phyloP scores from a whole-genome alignment of 1,140 invertebrate genomes.

The Bombus affinis region DNA sequence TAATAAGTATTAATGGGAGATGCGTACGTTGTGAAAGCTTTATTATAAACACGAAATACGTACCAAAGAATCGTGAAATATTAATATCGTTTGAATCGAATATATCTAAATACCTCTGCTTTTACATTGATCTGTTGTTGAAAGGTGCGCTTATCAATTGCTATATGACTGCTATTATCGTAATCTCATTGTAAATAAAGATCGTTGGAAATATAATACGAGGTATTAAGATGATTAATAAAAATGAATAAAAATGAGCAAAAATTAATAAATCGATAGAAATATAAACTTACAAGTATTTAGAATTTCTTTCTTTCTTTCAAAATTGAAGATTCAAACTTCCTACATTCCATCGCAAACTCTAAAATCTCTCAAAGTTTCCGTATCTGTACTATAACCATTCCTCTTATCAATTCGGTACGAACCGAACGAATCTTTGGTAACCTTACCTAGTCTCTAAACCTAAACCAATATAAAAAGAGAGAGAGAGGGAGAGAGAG shows the following conservation, averaged over 20 bases:
- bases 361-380: no score
- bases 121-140: background rate
- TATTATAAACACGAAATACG: background rate
- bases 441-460: background rate
- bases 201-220: background rate
- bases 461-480: background rate
- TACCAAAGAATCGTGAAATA: background rate
- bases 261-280: no score
- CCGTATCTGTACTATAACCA: no score
- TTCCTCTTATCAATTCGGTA: background rate
- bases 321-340: no score
- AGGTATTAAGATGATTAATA: background rate
- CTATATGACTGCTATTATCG: background rate
- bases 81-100: background rate
- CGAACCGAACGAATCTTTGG: background rate
- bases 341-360: no score
- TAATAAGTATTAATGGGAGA: background rate
- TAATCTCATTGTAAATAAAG: background rate
- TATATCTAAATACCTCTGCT: background rate
- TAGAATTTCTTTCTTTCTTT: no score
- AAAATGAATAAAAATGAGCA: no score
- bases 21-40: background rate
- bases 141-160: background rate
- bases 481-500: background rate
- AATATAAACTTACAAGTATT: no score